phyloP scores from a whole-genome alignment of 2,113 vertebrate genomes.

The Alaudala cheleensis region DNA sequence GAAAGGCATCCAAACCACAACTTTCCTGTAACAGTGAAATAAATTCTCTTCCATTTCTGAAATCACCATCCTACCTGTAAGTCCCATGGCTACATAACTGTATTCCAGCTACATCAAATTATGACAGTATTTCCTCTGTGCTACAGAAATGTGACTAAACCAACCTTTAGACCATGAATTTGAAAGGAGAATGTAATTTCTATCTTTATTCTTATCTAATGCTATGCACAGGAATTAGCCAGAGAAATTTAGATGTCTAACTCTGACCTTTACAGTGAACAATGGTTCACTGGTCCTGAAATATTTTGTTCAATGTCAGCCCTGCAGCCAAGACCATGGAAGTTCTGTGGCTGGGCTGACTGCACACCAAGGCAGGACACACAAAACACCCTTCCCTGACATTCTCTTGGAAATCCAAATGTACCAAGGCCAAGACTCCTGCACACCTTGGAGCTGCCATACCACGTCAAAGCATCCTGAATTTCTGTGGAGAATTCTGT shows the following conservation, averaged over 20 bases:
- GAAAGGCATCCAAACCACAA: neutral
- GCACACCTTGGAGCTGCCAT: neutral
- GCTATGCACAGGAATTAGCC: neutral
- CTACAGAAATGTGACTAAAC: neutral
- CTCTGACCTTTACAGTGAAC: neutral
- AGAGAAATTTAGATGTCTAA: neutral
- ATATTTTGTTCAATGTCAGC: neutral
- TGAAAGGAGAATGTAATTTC: neutral
- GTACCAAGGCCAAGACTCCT: neutral
- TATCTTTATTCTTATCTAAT: neutral
- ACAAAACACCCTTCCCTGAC: neutral
- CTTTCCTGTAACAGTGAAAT: neutral
- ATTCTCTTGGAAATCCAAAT: neutral
- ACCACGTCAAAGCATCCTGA: neutral
- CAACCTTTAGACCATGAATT: neutral
- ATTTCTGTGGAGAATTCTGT: neutral
- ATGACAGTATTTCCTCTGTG: neutral
- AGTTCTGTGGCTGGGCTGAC: neutral
- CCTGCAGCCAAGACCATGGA: neutral
- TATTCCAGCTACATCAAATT: neutral
- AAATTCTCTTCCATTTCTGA: neutral
- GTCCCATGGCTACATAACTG: neutral
- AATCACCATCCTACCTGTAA: neutral
- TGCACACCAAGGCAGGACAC: neutral
- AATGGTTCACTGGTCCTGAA: neutral